Percentiles rank a stretch among this genome's conserved stretches.
Evolutionary conservation across 2,888 invertebrate species (phyloP).

Genomic region (Labia minor): DNA sequence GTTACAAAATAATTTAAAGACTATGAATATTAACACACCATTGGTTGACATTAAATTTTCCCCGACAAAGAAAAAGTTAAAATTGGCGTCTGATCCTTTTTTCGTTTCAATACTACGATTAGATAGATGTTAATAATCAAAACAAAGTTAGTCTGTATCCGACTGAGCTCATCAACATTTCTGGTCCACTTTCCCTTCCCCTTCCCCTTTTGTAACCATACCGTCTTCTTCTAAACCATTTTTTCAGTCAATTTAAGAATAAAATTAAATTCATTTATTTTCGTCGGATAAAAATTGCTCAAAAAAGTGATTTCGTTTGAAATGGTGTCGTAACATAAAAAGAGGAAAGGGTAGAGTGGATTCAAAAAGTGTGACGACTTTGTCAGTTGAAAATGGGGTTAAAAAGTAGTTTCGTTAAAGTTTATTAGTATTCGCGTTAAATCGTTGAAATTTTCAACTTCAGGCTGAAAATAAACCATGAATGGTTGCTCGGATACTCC

Average conservation of each 20-base stretch:
- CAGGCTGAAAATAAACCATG: neutral
- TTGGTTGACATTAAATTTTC: too few species aligned
- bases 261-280: too few species aligned
- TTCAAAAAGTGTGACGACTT: neutral
- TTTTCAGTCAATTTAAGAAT: too few species aligned
- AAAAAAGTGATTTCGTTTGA: slow-evolving; percentile 4
- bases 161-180: too few species aligned
- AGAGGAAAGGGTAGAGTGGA: neutral
- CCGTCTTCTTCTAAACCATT: too few species aligned
- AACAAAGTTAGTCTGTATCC: too few species aligned
- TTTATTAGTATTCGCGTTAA: neutral
- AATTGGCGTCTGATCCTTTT: too few species aligned
- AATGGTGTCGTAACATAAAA: neutral
- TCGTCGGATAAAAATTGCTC: neutral
- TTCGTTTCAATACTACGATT: too few species aligned
- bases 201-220: neutral
- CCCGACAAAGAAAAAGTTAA: too few species aligned
- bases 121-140: too few species aligned
- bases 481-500: neutral
- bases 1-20: too few species aligned
- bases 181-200: neutral
- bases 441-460: neutral
- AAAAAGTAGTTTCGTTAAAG: neutral
- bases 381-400: neutral
- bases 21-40: too few species aligned